Percentiles rank a stretch among this genome's conserved stretches.
phyloP scores from a whole-genome alignment of 2,113 vertebrate species.

The Cettia cetti region DNA sequence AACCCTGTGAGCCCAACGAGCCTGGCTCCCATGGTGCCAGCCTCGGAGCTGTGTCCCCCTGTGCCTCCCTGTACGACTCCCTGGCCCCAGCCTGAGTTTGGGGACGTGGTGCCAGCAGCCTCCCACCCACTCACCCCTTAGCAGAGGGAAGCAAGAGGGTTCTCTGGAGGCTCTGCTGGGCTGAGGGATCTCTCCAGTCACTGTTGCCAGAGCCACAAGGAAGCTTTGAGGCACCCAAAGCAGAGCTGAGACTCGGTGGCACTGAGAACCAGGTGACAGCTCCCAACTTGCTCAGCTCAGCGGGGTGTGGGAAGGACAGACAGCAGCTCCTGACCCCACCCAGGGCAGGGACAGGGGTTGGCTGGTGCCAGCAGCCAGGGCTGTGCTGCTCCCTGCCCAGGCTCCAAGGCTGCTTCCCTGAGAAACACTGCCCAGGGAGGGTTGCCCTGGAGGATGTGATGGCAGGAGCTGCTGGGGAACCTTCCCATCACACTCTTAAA shows the following conservation, averaged over 20 bases:
- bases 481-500: neutral
- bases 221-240: neutral
- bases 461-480: neutral
- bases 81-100: neutral
- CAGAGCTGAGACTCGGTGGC: neutral
- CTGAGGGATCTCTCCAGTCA: accelerated
- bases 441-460: neutral
- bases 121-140: accelerated
- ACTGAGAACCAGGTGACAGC: neutral
- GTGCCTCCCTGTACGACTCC: neutral
- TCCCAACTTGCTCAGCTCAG: accelerated
- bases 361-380: neutral
- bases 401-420: neutral
- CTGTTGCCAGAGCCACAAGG: neutral
- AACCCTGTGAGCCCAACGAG: neutral
- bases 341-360: neutral
- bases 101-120: neutral
- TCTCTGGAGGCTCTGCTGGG: neutral
- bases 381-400: neutral
- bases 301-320: neutral
- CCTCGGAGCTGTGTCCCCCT: neutral
- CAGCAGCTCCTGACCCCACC: neutral
- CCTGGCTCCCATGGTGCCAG: accelerated
- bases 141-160: neutral
- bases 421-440: neutral